Conservation (phyloP, 2,797 vertebrate species). For the Microctenopoma lineatum region DNA sequence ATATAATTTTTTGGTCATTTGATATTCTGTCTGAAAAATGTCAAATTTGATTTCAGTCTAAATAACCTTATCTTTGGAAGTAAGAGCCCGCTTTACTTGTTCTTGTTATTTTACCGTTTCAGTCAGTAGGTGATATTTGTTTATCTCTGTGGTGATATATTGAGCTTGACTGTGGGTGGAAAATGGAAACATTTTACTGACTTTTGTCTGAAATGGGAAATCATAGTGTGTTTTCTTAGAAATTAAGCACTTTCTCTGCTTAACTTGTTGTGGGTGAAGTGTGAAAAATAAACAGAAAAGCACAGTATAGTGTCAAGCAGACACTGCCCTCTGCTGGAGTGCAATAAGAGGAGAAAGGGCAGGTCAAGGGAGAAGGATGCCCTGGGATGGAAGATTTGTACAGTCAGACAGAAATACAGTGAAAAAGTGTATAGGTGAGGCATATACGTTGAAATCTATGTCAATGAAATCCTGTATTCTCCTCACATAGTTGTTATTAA, state of each 20-base stretch:
- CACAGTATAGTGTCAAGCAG: slow-evolving; percentile 42
- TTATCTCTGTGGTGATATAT: background rate
- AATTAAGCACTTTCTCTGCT: slow-evolving; percentile 10
- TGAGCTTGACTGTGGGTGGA: background rate
- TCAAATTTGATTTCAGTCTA: background rate
- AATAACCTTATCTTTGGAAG: background rate
- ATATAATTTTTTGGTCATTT: background rate
- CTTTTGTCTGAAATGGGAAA: background rate
- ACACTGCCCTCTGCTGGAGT: slow-evolving; percentile 80
- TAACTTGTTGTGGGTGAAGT: slow-evolving; percentile 14
- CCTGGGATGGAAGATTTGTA: slow-evolving; percentile 15
- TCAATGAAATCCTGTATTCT: slow-evolving; percentile 8
- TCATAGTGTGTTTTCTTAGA: slow-evolving; percentile 14
- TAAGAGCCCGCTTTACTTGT: background rate
- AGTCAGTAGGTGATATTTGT: background rate
- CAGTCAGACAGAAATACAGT: slow-evolving; percentile 11
- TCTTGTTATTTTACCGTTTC: background rate
- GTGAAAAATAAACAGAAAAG: slow-evolving; percentile 18
- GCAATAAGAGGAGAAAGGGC: slow-evolving; percentile 26
- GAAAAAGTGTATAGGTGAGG: slow-evolving; percentile 3
- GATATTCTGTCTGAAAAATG: background rate
- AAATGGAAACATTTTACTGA: background rate
- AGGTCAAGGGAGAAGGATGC: slow-evolving; percentile 31
- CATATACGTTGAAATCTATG: background rate
- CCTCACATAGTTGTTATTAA: slow-evolving; percentile 26